A percentile compares a stretch with the other conserved stretches of the same genome.
Conservation (phyloP, 2,888 invertebrate genomes). For the Agrochola lychnidis region DNA sequence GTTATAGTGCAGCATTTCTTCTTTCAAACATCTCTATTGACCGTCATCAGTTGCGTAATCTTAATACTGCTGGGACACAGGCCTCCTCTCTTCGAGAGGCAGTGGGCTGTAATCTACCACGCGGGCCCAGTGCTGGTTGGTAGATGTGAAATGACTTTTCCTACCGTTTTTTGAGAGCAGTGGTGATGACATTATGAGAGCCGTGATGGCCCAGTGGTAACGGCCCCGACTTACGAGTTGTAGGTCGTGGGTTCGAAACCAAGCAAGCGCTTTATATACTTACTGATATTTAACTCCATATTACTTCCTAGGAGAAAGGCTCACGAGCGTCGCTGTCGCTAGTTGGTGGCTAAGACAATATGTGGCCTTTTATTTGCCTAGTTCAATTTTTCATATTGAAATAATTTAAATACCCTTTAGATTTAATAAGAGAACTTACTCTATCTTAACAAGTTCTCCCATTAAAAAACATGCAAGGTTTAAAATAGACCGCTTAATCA, state of each 20-base stretch:
- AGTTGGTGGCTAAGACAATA: not conserved
- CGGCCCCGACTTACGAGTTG: no score
- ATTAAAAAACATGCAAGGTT: slow-evolving; percentile 7
- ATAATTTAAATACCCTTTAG: not conserved
- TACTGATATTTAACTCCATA: not conserved
- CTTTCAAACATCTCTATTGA: not conserved
- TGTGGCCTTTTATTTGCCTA: not conserved
- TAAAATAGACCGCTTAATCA: slow-evolving; percentile 11
- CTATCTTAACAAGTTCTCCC: not conserved
- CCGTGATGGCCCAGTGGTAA: no score
- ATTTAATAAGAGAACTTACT: not conserved
- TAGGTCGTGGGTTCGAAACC: no score
- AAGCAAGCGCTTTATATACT: not conserved
- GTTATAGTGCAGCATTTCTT: not conserved
- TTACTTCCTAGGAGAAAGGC: not conserved
- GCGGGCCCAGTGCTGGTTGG: no score
- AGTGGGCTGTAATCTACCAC: no score
- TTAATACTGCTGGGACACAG: no score
- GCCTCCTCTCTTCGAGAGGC: no score
- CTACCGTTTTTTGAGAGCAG: no score
- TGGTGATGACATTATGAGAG: no score
- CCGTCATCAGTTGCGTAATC: not conserved
- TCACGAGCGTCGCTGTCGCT: not conserved
- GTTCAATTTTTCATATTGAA: not conserved
- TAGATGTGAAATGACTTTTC: no score